phyloP scores from a whole-genome alignment of 2,888 invertebrate genomes.

The Drosophila recens region DNA sequence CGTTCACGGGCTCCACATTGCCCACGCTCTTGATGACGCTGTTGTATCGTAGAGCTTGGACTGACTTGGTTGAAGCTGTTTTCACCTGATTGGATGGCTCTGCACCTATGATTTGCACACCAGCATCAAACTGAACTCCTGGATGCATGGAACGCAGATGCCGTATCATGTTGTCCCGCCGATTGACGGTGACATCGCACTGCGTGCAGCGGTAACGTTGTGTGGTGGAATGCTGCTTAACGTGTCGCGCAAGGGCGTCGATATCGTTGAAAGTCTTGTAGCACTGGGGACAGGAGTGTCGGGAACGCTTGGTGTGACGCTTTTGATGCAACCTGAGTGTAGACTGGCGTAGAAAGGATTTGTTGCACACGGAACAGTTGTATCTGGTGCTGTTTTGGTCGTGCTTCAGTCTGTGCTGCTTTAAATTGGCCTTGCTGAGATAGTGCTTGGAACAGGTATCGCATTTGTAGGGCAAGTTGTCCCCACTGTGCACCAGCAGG shows the following conservation, averaged over 20 bases:
- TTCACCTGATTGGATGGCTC: not conserved
- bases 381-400: conserved; percentile 73
- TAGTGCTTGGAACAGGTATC: conserved; percentile 86
- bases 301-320: conserved; percentile 86
- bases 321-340: conserved; percentile 87
- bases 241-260: conserved; percentile 90
- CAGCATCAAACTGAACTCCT: conserved; percentile 76
- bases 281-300: conserved; percentile 89
- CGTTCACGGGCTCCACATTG: conserved; percentile 79
- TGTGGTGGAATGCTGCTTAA: conserved; percentile 81
- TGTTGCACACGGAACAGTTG: conserved; percentile 88
- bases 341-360: conserved; percentile 87
- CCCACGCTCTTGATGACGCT: conserved; percentile 84
- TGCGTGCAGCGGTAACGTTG: conserved; percentile 89
- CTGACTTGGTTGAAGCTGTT: conserved; percentile 17
- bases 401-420: conserved; percentile 87
- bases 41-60: conserved; percentile 61
- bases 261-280: conserved; percentile 89
- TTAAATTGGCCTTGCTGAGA: conserved; percentile 89
- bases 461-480: conserved; percentile 87
- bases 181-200: conserved; percentile 89
- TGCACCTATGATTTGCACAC: conserved; percentile 57
- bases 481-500: conserved; percentile 88
- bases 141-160: conserved; percentile 92
- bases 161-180: conserved; percentile 92